Evolutionary conservation across 2,888 invertebrate genomes (phyloP).

Genomic region (Clivina fossor): DNA sequence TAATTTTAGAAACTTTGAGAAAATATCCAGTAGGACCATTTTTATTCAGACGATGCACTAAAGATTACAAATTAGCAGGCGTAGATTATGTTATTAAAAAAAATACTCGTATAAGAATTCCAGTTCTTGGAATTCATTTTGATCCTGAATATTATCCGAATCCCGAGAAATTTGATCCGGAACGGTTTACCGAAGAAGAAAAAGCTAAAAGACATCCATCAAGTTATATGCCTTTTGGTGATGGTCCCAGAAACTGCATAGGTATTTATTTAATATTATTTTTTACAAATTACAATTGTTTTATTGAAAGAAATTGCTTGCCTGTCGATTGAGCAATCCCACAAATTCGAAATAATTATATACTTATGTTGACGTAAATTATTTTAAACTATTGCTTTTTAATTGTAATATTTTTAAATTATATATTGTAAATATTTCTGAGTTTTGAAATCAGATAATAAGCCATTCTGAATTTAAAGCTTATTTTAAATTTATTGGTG

Average conservation of each 20-base stretch:
- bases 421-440: no score
- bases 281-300: conserved; percentile 3
- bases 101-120: conserved; percentile 42
- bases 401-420: no score
- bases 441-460: no score
- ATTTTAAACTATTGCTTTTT: no score
- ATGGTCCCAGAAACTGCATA: conserved; percentile 43
- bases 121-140: conserved; percentile 45
- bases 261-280: conserved; percentile 35
- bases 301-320: no score
- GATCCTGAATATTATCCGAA: conserved; percentile 47
- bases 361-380: no score
- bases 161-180: conserved; percentile 48
- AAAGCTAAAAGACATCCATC: conserved; percentile 39
- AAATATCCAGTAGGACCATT: conserved; percentile 47
- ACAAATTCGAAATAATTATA: no score
- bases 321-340: no score
- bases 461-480: no score
- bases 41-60: conserved; percentile 43
- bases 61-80: conserved; percentile 41
- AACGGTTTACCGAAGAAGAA: conserved; percentile 45
- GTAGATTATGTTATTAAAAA: conserved; percentile 40
- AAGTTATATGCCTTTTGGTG: conserved; percentile 45
- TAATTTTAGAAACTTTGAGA: conserved; percentile 47
- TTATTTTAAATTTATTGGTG: no score